Percentiles rank a stretch among this genome's conserved stretches.
Evolutionary conservation across 37 sponge, comb jelly and placozoan species (phyloP).

Genomic region (Ianthella basta): DNA sequence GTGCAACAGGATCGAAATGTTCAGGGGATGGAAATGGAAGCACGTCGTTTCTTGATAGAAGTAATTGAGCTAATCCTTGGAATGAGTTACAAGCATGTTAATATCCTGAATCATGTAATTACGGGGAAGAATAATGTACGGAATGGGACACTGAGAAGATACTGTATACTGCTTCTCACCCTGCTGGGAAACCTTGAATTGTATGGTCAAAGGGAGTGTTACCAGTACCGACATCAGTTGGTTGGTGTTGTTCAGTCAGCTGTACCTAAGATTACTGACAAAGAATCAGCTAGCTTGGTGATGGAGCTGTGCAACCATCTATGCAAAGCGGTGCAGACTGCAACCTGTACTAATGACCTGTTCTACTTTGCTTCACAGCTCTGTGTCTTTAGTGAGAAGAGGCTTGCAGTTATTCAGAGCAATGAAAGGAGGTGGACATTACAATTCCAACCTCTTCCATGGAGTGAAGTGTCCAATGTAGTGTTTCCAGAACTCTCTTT

Average conservation of each 20-base stretch:
- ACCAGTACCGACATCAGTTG: neutral
- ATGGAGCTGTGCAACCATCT: neutral
- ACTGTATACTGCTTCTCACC: conserved; percentile 38
- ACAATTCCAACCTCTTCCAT: too few relatives aligned
- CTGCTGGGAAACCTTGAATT: conserved; percentile 56
- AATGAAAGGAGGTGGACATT: neutral
- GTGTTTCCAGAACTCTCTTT: too few relatives aligned
- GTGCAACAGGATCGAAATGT: neutral
- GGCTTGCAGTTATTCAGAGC: neutral
- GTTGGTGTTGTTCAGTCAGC: neutral
- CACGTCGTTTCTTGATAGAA: neutral
- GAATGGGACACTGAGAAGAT: conserved; percentile 36
- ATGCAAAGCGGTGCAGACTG: neutral
- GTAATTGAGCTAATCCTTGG: neutral
- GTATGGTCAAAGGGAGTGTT: neutral
- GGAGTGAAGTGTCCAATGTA: too few relatives aligned
- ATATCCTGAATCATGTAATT: conserved; percentile 51
- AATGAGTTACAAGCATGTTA: neutral
- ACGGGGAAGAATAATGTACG: neutral
- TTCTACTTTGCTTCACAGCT: neutral
- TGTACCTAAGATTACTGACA: neutral
- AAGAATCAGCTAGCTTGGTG: neutral
- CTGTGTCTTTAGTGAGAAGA: neutral
- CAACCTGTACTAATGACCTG: neutral
- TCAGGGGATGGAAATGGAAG: neutral